Base-by-base conservation (phyloP, 2,797 vertebrate species). In the Myoxocephalus aenaeus region DNA sequence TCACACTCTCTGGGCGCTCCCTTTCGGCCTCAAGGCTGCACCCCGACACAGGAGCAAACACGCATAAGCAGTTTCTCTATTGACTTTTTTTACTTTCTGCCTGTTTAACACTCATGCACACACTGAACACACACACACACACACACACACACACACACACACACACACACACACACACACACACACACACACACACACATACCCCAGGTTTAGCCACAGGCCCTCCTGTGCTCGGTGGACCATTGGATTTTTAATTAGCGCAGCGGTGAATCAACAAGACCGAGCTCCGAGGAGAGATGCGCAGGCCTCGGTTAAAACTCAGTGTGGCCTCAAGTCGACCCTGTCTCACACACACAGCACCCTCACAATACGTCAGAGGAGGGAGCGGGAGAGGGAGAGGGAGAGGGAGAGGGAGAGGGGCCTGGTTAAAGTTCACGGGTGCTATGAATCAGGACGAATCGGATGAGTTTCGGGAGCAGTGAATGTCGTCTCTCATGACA, bases 211-310 rank as follows among this genome's bases (percentile, higher is more conserved):
- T 48, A 75, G 75, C 86, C 85, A 72, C 44, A 42, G 81, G 90
- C 61, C 70, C 72, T 80, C 82, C 85, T 91, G 82, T 89, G 90
- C 85, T 86, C 84, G 77, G 48, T 82, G 84, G 88, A 88, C 75
- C 87, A 56, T 82, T 56, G 63, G 75, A 75, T 87, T 89, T 91
- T 91, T 84, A 92, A 92, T 93, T 92, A 90, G 85, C 34, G 13
- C 79, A 62, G 69, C 61, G 58, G 84, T 89, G 89, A 84, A 91
- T 89, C 88, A 92, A 89, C 86, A 50, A 75, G 81, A 69, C 80
- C 65, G 58, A 72, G 73, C 70, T 80, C 67, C 74, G 80, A 82
- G 82, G 64, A 90, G 79, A 71, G 76, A 83, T 65, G 66, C 18
- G n/a, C 77, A 73, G 66, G 75, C 77, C 34, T 87, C 70, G 72